Base-by-base conservation (phyloP, 2,888 invertebrate genomes). In the Pammene aurita region DNA sequence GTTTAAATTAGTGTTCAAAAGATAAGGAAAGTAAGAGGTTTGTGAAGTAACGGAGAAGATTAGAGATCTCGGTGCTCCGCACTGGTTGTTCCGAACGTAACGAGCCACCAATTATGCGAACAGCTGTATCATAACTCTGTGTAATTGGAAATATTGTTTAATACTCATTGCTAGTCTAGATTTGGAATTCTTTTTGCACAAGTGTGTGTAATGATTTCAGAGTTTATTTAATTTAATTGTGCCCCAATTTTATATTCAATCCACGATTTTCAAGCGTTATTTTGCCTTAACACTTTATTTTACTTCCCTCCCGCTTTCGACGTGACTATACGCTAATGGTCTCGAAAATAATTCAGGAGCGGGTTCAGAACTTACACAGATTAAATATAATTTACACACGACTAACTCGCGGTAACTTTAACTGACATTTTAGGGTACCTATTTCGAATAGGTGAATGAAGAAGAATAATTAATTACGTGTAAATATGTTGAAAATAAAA, bases 121-220 rank as follows among this genome's bases (percentile, higher is more conserved):
- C 62, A 52, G 50, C 50, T 34, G 46, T 11, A 62, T 38, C 61
- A 61, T 52, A 62, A 50, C 61, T 61, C 16, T 14, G 48, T 41
- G 50, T 62, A 62, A 62, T 62, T 62, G 62, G 50, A 52, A 62
- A 62, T 62, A 62, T 62, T 62, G 62, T 62, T 62, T 52, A 61
- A 62, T 62, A n/a, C 62, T 62, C 11, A 41, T n/a, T 7, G 46
- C 5, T 14, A 18, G 16, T 16, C 38, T 50, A n/a, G 50, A 52
- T 62, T 62, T 52, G 11, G 62, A 38, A 18, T 50, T 54, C 7
- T 50, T 18, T 62, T 62, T 62, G 16, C 52, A 62, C 38, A 61
- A 61, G 10, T 10, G 48, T 52, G 11, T 41, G n/a, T 41, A 18
- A 50, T n/a, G 13, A 9, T 62, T 35, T 41, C 34, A 35, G 14